Evolutionary conservation across 2,797 vertebrate genomes (phyloP), one percentile per base, ranked within the genome.

Genomic region (Fistularia tabacaria): DNA sequence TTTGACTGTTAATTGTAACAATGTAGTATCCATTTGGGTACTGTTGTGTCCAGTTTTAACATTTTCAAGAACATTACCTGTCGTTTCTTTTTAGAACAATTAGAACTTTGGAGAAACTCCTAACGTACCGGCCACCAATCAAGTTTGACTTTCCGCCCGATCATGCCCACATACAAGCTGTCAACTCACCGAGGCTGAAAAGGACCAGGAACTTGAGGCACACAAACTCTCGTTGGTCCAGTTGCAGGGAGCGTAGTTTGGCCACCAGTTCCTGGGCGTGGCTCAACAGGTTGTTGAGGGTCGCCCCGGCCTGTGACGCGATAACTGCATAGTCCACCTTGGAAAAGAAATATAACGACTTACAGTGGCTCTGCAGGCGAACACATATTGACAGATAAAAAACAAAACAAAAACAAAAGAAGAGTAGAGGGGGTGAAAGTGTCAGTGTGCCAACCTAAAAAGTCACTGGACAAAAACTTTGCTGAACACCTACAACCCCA

Each of bases 191-290:
- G 83, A 95, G 89, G 87, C 96, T 99, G 85, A 99, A 99, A 54
- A 99, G 93, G 83, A 98, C 96, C 86, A 99, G 84, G 87, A 99
- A 99, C 88, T 98, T 98, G 85, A 99, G 93, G 88, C 96, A 99
- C 66, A 99, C 96, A 9, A 99, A 99, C 83, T 99, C 97, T 77
- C 97, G 92, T 69, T 96, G 94, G 82, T 99, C 97, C 48, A 99
- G 91, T 90, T 98, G 97, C 13, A 99, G 88, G 0, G 94, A 93
- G 11, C 95, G 94, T 52, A 99, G 93, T 79, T 96, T 98, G 70
- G 88, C 88, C 86, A 98, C 94, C 57, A 99, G 72, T 48, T 99
- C 96, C 85, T 99, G 97, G 13, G 97, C 94, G 0, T 97, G 96
- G 80, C 93, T 93, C 91, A 99, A 88, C 57, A 99, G 93, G 82